Base-by-base conservation (phyloP, 2,888 invertebrate genomes). In the Dynastes hyllus region DNA sequence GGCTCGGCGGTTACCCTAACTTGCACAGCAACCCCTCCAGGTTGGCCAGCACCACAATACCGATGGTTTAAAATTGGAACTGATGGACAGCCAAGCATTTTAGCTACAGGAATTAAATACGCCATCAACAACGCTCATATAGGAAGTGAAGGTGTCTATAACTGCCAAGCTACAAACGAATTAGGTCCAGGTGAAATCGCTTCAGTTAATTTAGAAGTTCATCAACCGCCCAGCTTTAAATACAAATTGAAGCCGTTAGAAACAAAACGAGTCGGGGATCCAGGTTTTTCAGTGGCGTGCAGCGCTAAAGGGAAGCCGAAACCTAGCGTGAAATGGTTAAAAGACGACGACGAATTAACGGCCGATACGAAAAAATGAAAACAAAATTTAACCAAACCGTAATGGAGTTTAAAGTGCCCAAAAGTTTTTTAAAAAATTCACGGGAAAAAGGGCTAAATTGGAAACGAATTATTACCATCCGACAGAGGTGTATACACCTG, bases 41-140 rank as follows among this genome's bases (percentile, higher is more conserved):
- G 97, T n/a, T 97, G 96, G 94, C 97, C 97, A 0, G 94, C 94
- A 32, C 96, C 97, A 0, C 94, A 95, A 86, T 97, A 94, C 89
- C 92, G 95, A 78, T 97, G 97, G 97, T 96, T 96, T 92, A 92
- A 94, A 77, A 95, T 96, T 85, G 93, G 93, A 80, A 91, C 91
- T 1, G 92, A 93, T 6, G 88, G 91, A 0, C 93, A 94, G 83
- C 91, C 92, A 2, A 92, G 92, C 63, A 94, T 95, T 2, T 89
- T 95, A 0, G 94, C 95, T 1, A 93, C 94, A 2, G 96, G 96
- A 0, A 93, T 94, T 27, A 95, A 95, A 84, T 96, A 96, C 87
- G 95, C 95, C 55, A 96, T 97, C 84, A 93, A 95, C 0, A 94
- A 95, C 80, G 97, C 95, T 0, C 95, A 96, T 86, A 91, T 97